Evolutionary conservation across 2,113 vertebrate genomes (phyloP), one percentile per base, ranked within the genome.

Genomic region (Thamnophis sirtalis): DNA sequence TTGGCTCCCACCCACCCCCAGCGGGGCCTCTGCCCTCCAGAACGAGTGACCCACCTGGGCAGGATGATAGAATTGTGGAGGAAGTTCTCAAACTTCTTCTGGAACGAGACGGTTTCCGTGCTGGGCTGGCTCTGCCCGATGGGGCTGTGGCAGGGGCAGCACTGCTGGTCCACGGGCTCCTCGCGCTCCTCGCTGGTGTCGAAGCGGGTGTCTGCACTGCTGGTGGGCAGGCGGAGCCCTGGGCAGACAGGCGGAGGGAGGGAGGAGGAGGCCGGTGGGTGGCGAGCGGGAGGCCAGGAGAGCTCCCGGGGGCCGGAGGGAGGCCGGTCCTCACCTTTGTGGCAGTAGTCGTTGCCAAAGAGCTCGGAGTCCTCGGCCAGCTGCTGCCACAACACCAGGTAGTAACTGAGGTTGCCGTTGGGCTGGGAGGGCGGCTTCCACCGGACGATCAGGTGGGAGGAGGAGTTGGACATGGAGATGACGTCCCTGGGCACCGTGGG

Each of bases 21-120:
- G 48, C 22, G 15, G 85, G 85, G 24, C 19, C 4, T 15, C 85
- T 0, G 49, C 87, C 87, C 6, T 3, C 54, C 54, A 7, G 19
- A 26, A 4, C 0, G 0, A 0, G 5, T 1, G 0, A 0, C 73
- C 84, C 94, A 98, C 98, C 97, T 98, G 89, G 98, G 98, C n/a
- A 98, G 97, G 93, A 97, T 98, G 96, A 98, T 98, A 55, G 98
- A 97, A 85, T 98, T 98, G 88, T 98, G 97, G 0, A 98, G 96
- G 63, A 98, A 98, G 96, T 97, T 98, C 94, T 98, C 98, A 2
- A 98, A 98, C 92, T 98, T 98, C 96, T 98, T 98, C 94, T 98
- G 97, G 96, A 98, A 98, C 51, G 98, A 98, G 63, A 96, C 95
- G 0, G 96, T 96, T 24, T 98, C 98, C 0, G 96, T 93, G 4